Evolutionary conservation across 2,888 invertebrate species (phyloP).

Genomic region (Zeuzera pyrina): DNA sequence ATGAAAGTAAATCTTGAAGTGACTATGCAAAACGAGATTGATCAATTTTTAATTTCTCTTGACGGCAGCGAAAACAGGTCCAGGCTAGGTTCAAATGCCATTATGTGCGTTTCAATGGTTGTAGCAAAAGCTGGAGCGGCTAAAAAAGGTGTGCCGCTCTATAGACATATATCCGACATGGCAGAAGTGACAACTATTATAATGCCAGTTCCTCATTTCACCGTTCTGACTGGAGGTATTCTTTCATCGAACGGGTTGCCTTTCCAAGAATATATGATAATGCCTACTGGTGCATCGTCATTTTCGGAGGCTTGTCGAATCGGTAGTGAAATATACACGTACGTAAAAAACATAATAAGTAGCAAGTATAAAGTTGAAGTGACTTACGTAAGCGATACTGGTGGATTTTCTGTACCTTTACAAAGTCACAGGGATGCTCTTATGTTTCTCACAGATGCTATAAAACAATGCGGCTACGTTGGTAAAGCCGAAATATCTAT

Average conservation of each 20-base stretch:
- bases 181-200: constrained; percentile 91
- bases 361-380: constrained; percentile 91
- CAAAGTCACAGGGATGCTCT: constrained; percentile 94
- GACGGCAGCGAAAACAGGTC: constrained; percentile 98
- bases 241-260: constrained; percentile 97
- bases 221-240: constrained; percentile 96
- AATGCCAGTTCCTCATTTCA: constrained; percentile 97
- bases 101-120: constrained; percentile 96
- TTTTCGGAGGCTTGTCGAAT: constrained; percentile 98
- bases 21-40: constrained; percentile 90
- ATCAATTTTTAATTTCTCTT: constrained; percentile 87
- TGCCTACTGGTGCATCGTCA: constrained; percentile 91
- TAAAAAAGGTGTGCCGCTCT: constrained; percentile 89
- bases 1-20: constrained; percentile 87
- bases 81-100: constrained; percentile 96
- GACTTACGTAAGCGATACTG: constrained; percentile 96
- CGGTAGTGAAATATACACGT: constrained; percentile 96
- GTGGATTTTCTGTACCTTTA: constrained; percentile 98
- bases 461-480: constrained; percentile 93
- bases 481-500: constrained; percentile 95
- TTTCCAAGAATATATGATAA: constrained; percentile 95
- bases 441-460: constrained; percentile 86
- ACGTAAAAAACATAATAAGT: constrained; percentile 92
- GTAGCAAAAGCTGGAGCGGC: constrained; percentile 98
- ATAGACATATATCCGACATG: constrained; percentile 95